These are phyloP conservation scores for Agrilus biguttatus DNA, from an alignment of 2,888 invertebrate species.

Conservation along the genomic window DNA sequence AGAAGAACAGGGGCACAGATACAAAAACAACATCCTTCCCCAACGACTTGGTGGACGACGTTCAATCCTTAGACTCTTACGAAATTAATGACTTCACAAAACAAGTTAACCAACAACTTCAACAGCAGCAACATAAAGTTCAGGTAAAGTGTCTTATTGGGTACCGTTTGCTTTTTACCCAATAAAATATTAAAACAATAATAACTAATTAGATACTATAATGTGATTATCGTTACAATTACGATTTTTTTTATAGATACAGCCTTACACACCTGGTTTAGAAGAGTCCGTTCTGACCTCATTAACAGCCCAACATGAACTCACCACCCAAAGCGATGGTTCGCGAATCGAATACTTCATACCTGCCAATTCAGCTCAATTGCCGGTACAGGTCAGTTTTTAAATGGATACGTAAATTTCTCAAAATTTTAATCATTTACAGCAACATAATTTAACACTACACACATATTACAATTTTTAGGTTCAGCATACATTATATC, in stretches of 20 bases:
- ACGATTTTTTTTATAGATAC: conserved; percentile 18
- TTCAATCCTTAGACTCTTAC: conserved; percentile 34
- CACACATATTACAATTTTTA: conserved; percentile 4
- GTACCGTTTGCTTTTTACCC: background rate
- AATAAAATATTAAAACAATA: conserved; percentile 7
- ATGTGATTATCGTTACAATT: background rate
- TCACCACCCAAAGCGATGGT: conserved; percentile 23
- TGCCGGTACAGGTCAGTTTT: conserved; percentile 19
- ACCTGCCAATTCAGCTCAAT: conserved; percentile 24
- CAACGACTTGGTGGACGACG: conserved; percentile 24
- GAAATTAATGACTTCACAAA: conserved; percentile 36
- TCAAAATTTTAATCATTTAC: background rate
- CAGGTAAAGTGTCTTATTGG: conserved; percentile 14
- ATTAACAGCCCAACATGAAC: conserved; percentile 25
- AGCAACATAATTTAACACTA: background rate
- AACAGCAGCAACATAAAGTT: conserved; percentile 19
- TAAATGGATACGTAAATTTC: background rate
- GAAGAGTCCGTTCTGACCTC: conserved; percentile 31
- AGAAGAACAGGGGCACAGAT: conserved; percentile 17
- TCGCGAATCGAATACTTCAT: conserved; percentile 34
- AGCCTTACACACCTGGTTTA: conserved; percentile 24
- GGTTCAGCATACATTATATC: conserved; percentile 25
- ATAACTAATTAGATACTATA: conserved; percentile 4
- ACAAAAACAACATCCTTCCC: conserved; percentile 22
- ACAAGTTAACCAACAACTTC: conserved; percentile 23